Conservation (phyloP, 2,888 invertebrate genomes). For the Aplocera efformata region DNA sequence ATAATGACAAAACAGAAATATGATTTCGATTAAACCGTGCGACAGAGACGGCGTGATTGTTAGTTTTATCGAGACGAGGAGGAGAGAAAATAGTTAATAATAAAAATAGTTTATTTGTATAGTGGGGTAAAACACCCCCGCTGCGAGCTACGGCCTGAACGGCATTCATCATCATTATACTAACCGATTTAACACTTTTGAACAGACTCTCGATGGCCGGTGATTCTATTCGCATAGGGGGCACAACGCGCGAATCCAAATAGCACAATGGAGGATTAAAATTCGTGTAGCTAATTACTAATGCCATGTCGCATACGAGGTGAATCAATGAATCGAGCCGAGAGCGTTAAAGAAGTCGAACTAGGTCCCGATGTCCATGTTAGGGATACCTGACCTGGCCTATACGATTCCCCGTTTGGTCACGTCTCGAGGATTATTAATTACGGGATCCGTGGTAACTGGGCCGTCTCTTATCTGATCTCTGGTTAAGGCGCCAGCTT, state of each 20-base stretch:
- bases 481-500: constrained; percentile 47
- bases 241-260: constrained; percentile 37
- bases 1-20: constrained; percentile 81
- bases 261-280: constrained; percentile 25
- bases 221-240: constrained; percentile 45
- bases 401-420: constrained; percentile 56
- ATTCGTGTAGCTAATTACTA: constrained; percentile 33
- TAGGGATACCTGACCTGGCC: constrained; percentile 51
- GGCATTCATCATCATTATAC: constrained; percentile 79
- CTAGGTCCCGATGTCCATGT: constrained; percentile 51
- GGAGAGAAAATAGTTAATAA: constrained; percentile 71
- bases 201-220: constrained; percentile 68
- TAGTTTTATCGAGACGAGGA: constrained; percentile 50
- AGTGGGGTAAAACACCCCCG: constrained; percentile 80
- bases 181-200: constrained; percentile 81
- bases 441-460: constrained; percentile 53
- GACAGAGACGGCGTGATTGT: constrained; percentile 54
- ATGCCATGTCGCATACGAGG: constrained; percentile 34
- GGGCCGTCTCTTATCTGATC: constrained; percentile 49
- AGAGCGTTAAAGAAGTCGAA: constrained; percentile 40
- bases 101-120: constrained; percentile 80
- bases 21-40: constrained; percentile 77
- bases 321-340: constrained; percentile 39
- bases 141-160: constrained; percentile 76
- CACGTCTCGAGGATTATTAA: constrained; percentile 53